Evolutionary conservation across 1,140 invertebrate species (phyloP).

Genomic region (Lordiphosa collinella): DNA sequence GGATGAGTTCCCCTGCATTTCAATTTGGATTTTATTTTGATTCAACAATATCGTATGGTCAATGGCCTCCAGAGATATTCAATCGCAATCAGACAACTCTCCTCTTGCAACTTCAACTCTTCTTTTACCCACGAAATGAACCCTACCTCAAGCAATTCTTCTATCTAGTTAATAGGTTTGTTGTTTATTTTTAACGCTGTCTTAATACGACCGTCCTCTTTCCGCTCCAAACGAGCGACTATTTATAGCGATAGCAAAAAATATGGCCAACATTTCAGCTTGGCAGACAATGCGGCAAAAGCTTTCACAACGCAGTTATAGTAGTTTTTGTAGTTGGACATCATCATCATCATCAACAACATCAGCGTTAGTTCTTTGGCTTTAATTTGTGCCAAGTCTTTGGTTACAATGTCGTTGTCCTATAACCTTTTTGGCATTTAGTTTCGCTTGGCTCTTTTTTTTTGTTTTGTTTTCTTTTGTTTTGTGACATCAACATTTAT

Average conservation of each 20-base stretch:
- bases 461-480: conserved; percentile 7
- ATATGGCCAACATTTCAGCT: conserved; percentile 35
- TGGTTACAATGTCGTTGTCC: conserved; percentile 63
- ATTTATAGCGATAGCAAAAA: conserved; percentile 52
- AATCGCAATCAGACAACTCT: not conserved
- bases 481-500: conserved; percentile 75
- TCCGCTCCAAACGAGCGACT: conserved; percentile 20
- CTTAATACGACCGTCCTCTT: conserved; percentile 17
- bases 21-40: conserved; percentile 2
- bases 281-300: conserved; percentile 20
- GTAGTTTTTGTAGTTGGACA: conserved; percentile 29
- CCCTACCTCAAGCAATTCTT: conserved; percentile 49
- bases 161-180: conserved; percentile 42
- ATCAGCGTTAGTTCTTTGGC: conserved; percentile 15
- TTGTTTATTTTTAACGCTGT: conserved; percentile 49
- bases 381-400: conserved; percentile 17
- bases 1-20: not conserved
- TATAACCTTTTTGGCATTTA: conserved; percentile 60
- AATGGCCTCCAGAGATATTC: too few species aligned
- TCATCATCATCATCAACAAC: conserved; percentile 2
- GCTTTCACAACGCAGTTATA: conserved; percentile 54
- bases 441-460: conserved; percentile 24
- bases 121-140: conserved; percentile 5
- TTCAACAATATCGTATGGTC: not conserved
- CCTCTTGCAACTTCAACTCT: not conserved